Percentiles rank a stretch among this genome's conserved stretches.
Evolutionary conservation across 1,140 invertebrate genomes (phyloP).

Genomic region (Hyphantria cunea): DNA sequence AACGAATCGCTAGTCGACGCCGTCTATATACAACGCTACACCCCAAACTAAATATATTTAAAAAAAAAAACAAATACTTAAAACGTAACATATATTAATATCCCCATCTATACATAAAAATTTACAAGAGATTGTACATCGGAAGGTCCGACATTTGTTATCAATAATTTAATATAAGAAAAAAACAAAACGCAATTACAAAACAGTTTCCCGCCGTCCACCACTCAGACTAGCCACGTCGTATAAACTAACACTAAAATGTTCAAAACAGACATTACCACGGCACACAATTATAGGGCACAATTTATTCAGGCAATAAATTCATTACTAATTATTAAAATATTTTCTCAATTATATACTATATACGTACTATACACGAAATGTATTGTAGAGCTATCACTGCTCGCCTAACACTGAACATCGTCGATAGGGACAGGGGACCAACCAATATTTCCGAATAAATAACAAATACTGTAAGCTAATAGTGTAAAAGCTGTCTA

Average conservation of each 20-base stretch:
- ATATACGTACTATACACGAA: constrained; percentile 60
- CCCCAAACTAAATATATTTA: constrained; percentile 47
- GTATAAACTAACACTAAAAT: constrained; percentile 44
- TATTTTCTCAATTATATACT: constrained; percentile 65
- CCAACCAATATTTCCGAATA: constrained; percentile 21
- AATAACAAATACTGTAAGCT: constrained; percentile 25
- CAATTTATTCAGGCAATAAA: constrained; percentile 70
- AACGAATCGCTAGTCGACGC: constrained; percentile 36
- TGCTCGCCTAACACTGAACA: constrained; percentile 50
- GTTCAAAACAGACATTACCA: constrained; percentile 44
- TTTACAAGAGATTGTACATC: constrained; percentile 75
- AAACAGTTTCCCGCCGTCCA: constrained; percentile 31
- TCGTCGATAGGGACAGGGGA: constrained; percentile 38
- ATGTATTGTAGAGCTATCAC: constrained; percentile 74
- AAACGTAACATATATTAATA: constrained; percentile 78
- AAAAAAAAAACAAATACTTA: constrained; percentile 65
- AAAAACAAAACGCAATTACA: constrained; percentile 45
- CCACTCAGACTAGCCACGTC: constrained; percentile 40
- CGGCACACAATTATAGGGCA: constrained; percentile 72
- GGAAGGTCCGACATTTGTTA: constrained; percentile 41
- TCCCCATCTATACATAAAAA: constrained; percentile 78
- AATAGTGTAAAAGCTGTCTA: constrained; percentile 51
- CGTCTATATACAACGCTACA: constrained; percentile 63
- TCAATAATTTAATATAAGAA: constrained; percentile 63
- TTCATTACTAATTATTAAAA: constrained; percentile 62